Conservation (phyloP, 2,797 vertebrate species). For the Dendrocincla fuliginosa region DNA sequence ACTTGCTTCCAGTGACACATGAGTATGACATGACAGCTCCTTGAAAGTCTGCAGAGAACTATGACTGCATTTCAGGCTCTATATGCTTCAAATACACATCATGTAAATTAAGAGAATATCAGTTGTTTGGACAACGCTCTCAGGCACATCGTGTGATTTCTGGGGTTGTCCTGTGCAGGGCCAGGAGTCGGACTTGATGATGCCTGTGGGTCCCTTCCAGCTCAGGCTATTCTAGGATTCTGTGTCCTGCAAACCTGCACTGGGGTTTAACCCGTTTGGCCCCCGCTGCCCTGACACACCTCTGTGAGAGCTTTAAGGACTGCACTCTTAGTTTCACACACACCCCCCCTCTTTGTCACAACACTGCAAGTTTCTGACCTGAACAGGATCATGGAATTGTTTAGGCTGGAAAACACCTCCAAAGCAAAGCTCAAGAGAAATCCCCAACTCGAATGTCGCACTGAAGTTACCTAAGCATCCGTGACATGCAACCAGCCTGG, state of each 20-base stretch:
- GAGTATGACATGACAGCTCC: not conserved
- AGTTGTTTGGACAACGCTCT: not conserved
- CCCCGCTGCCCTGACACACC: not conserved
- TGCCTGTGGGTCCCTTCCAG: not conserved
- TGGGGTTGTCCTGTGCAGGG: not conserved
- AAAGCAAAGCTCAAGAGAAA: not conserved
- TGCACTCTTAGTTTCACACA: not conserved
- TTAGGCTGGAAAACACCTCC: not conserved
- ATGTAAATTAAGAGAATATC: not conserved
- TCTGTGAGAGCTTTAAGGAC: not conserved
- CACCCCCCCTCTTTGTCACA: fast-evolving
- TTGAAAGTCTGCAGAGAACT: not conserved
- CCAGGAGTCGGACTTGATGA: not conserved
- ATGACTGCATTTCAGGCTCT: not conserved
- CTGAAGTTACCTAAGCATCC: not conserved
- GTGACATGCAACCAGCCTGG: fast-evolving
- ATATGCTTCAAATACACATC: not conserved
- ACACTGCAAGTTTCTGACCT: not conserved
- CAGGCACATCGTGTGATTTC: not conserved
- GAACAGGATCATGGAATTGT: not conserved
- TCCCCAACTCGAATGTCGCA: fast-evolving
- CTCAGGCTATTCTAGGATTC: not conserved
- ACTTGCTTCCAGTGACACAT: not conserved
- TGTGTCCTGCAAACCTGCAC: not conserved
- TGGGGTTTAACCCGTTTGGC: not conserved